Evolutionary conservation across 2,113 vertebrate genomes (phyloP).

Genomic region (Paracyprichromis sp.): DNA sequence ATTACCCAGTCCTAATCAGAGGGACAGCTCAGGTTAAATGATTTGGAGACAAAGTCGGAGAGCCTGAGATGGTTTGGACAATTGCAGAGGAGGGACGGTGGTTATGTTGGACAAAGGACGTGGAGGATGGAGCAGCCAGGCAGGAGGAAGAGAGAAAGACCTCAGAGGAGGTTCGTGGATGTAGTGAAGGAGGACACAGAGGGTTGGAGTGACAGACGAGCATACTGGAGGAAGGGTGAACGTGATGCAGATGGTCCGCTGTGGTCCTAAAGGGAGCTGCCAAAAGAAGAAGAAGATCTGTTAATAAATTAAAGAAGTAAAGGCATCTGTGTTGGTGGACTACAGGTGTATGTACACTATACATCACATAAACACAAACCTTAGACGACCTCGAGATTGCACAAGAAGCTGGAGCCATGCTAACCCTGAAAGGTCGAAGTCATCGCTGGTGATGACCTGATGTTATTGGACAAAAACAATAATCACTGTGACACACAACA

Average conservation of each 20-base stretch:
- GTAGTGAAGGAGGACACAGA: background rate
- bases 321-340: background rate
- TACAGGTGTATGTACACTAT: background rate
- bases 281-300: background rate
- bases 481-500: background rate
- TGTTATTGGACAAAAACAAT: background rate
- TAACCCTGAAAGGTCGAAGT: background rate
- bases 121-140: background rate
- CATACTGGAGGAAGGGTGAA: background rate
- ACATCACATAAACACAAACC: background rate
- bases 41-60: background rate
- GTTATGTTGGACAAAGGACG: background rate
- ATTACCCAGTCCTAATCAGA: background rate
- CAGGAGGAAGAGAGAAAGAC: background rate
- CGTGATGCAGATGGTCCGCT: background rate
- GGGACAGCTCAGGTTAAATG: background rate
- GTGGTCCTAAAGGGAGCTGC: rapidly evolving
- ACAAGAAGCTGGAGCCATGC: background rate
- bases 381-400: background rate
- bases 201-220: background rate
- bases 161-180: background rate
- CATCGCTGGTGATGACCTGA: background rate
- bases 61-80: background rate
- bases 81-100: background rate
- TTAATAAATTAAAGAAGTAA: background rate